Base-by-base conservation (phyloP, 2,888 invertebrate genomes). In the Erebia epiphron region DNA sequence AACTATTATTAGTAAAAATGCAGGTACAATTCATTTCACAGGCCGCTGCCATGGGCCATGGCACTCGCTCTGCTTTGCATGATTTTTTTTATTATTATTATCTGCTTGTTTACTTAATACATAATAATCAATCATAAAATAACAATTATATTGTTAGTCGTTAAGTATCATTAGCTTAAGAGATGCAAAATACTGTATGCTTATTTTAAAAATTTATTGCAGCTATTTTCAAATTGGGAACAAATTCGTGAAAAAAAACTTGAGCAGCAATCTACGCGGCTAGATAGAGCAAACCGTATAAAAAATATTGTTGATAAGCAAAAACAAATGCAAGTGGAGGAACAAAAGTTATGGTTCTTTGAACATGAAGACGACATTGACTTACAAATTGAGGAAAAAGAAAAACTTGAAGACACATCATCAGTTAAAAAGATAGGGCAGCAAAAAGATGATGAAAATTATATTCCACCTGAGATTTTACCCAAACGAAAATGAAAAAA, bases 311-410 rank as follows among this genome's bases (percentile, higher is more conserved):
- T 86, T 77, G 84, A 93, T 61, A 93, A 95, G 72, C 95, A 95
- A 80, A 87, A 94, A 66, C 87, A 94, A 58, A 84, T 97, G 73
- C 78, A 90, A 70, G 88, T 94, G 35, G 81, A 88, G 60, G 95
- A 94, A 80, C 97, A 97, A 81, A 94, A 94, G 76, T 82, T 96
- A 67, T 96, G 96, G 96, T 98, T 96, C 94, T 98, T 98, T 88
- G 96, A 97, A 73, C 96, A 96, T 81, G 95, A 97, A 83, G 97
- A 97, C 56, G 86, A 95, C 78, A 94, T 97, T 77, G 96, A 97
- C 79, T 88, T 97, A 61, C 85, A 94, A 83, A 96, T 97, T 78
- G 95, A 95, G 80, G 87, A 94, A 86, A 83, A 95, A 94, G 83
- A 92, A 85, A 82, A 89, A 87, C 67, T 87, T 74, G 78, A 79